Conservation (phyloP, 2,888 invertebrate genomes). For the Anoplius nigerrimus region DNA sequence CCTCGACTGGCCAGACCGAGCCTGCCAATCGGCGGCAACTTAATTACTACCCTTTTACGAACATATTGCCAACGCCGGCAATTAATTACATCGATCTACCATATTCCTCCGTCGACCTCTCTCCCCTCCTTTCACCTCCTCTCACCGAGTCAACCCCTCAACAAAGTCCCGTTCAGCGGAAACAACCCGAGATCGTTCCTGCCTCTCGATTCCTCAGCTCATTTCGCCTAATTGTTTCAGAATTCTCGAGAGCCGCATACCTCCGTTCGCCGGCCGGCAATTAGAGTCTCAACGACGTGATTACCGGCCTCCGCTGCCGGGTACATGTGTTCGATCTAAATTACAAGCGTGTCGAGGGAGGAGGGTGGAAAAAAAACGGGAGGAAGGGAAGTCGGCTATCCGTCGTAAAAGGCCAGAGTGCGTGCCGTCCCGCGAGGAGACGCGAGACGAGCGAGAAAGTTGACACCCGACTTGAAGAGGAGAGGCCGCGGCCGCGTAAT, state of each 20-base stretch:
- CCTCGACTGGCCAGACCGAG: neutral
- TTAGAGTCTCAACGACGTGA: slow-evolving; percentile 28
- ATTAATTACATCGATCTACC: neutral
- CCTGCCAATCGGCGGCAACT: neutral
- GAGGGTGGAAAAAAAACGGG: slow-evolving; percentile 24
- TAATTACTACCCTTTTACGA: too few relatives aligned
- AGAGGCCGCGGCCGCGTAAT: slow-evolving; percentile 43
- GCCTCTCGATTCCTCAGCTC: neutral
- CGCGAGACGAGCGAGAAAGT: slow-evolving; percentile 59
- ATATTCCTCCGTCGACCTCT: neutral
- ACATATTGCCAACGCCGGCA: neutral
- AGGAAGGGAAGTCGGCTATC: slow-evolving; percentile 53
- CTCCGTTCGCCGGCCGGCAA: slow-evolving; percentile 22
- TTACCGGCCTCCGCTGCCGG: slow-evolving; percentile 27
- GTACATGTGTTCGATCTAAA: slow-evolving; percentile 58
- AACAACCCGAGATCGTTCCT: neutral
- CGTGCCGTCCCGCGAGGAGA: slow-evolving; percentile 33
- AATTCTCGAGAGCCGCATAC: neutral
- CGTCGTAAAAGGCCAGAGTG: slow-evolving; percentile 19
- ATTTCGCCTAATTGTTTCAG: slow-evolving; percentile 1
- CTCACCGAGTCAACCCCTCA: too few relatives aligned
- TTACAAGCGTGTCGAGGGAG: slow-evolving; percentile 23
- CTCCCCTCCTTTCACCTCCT: neutral
- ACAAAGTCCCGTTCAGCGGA: neutral
- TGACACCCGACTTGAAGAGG: slow-evolving; percentile 46